Percentiles rank a stretch among this genome's conserved stretches.
phyloP scores from a whole-genome alignment of 2,113 vertebrate species.

The Mobula birostris region DNA sequence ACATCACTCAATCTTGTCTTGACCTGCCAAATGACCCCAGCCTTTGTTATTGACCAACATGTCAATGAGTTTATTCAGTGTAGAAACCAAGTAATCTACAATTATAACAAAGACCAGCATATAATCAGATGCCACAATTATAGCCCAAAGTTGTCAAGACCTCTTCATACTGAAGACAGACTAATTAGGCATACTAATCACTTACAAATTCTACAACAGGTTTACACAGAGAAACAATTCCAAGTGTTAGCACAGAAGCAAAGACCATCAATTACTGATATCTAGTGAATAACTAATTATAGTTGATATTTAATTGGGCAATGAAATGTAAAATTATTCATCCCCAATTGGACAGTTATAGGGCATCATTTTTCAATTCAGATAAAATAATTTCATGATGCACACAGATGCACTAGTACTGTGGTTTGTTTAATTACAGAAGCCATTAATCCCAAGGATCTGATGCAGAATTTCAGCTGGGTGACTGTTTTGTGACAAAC shows the following conservation, averaged over 20 bases:
- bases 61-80: not conserved
- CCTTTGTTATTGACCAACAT: conserved; percentile 14
- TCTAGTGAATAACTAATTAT: not conserved
- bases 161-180: not conserved
- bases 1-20: not conserved
- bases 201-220: not conserved
- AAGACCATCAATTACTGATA: not conserved
- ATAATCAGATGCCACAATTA: not conserved
- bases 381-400: not conserved
- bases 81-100: conserved; percentile 16
- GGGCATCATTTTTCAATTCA: not conserved
- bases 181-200: not conserved
- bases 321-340: not conserved
- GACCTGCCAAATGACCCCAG: not conserved
- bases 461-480: not conserved
- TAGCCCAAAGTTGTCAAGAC: conserved; percentile 7
- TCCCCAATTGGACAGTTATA: not conserved
- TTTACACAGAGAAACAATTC: not conserved
- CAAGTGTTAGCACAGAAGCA: not conserved
- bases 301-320: not conserved
- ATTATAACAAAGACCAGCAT: not conserved
- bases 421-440: not conserved
- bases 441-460: not conserved
- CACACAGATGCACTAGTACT: not conserved
- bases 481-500: not conserved